Base-by-base conservation (phyloP, 2,888 invertebrate species). In the Cryptosula pallasiana region DNA sequence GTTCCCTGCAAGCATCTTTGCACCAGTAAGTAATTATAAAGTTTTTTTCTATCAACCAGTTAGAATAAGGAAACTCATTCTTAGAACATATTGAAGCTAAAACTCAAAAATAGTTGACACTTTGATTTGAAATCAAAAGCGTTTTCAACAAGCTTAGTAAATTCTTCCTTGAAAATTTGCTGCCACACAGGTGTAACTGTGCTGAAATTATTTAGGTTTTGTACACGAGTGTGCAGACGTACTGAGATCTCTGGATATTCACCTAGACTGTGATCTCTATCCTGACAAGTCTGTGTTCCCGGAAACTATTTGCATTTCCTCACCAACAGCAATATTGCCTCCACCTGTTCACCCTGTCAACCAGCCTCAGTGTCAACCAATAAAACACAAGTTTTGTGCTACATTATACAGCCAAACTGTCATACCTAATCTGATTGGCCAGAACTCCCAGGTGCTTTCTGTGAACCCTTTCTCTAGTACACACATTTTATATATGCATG, bases 261-360 rank as follows among this genome's bases (percentile, higher is more conserved):
- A 9, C 57, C 25, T 63, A 25, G 63, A 63, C 63, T 63, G 63
- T 63, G 9, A 20, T 9, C 63, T 32, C 13, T 32, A 25, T 5
- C 63, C 63, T 13, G 63, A 63, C 32, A 63, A 63, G 34, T 13
- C 63, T 32, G 63, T 63, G 13, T 63, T 25, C 32, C 63, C 63
- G 9, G 29, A 63, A 20, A 32, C 63, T 13, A 32, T 63, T 9
- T 63, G 63, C 32, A 27, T 63, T 13, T 25, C 13, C 32, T 63
- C 63, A 29, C 27, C 63, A 29, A 13, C 9, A 29, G 63, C 9
- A 27, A 9, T 63, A 9, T n/a, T 63, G 1, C 27, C 63, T 16
- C 25, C 20, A 5, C 63, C 63, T 63, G 32, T 13, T 27, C 9
- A 9, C 2, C 63, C 34, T 25, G 29, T 63, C 29, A 34, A 34